A percentile compares a stretch with the other conserved stretches of the same genome.
phyloP scores from a whole-genome alignment of 2,888 invertebrate genomes.

The Lasius fuliginosus region DNA sequence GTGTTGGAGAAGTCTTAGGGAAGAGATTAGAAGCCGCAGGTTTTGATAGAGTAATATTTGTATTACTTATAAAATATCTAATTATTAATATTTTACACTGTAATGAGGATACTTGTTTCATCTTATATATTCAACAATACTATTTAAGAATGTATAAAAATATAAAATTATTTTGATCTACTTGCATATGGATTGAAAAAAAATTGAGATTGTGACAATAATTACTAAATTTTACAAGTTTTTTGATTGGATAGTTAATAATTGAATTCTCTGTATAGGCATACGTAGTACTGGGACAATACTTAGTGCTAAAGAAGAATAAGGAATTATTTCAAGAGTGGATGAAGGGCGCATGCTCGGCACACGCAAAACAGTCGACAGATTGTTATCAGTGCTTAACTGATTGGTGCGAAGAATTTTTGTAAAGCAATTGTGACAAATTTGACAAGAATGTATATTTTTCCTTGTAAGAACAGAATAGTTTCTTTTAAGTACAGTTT shows the following conservation, averaged over 20 bases:
- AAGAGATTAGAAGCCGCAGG: slow-evolving; percentile 94
- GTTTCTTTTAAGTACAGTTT: slow-evolving; percentile 41
- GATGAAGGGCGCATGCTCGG: slow-evolving; percentile 97
- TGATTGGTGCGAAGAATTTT: slow-evolving; percentile 99
- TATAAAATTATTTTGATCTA: not conserved
- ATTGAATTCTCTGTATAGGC: slow-evolving; percentile 90
- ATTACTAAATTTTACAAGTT: not conserved
- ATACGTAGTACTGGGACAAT: slow-evolving; percentile 98
- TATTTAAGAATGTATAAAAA: not conserved
- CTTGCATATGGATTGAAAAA: not conserved
- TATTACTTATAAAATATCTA: not conserved
- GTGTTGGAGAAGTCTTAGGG: slow-evolving; percentile 97
- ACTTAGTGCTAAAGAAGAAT: slow-evolving; percentile 97
- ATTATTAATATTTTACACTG: not conserved
- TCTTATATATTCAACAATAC: not conserved
- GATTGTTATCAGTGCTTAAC: slow-evolving; percentile 98
- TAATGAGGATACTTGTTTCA: not conserved
- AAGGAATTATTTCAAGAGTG: slow-evolving; percentile 98
- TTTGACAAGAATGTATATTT: slow-evolving; percentile 34
- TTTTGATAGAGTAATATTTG: slow-evolving; percentile 95
- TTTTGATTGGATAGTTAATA: slow-evolving; percentile 7
- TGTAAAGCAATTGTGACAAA: slow-evolving; percentile 88
- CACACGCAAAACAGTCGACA: slow-evolving; percentile 96
- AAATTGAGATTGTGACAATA: not conserved
- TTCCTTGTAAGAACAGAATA: slow-evolving; percentile 10